These are phyloP conservation scores for Rhabdornis inornatus DNA, from an alignment of 2,113 vertebrate species.

Conservation along the genomic window DNA sequence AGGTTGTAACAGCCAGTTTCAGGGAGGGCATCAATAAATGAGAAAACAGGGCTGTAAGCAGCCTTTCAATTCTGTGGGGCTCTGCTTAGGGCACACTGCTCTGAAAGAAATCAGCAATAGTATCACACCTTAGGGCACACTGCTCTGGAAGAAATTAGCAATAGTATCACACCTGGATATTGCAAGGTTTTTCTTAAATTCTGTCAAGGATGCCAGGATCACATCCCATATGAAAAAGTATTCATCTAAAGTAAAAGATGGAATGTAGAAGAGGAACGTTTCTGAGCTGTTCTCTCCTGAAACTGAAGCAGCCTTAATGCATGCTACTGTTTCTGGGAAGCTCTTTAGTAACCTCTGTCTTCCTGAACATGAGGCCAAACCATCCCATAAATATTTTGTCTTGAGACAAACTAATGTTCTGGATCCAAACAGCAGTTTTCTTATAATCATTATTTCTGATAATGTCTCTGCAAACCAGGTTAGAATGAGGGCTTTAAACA, in stretches of 20 bases:
- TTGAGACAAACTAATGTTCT: not conserved
- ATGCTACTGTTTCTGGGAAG: not conserved
- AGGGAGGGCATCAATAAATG: not conserved
- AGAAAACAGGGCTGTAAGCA: not conserved
- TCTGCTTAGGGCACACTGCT: not conserved
- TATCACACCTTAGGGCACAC: not conserved
- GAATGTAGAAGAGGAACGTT: not conserved
- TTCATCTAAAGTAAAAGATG: not conserved
- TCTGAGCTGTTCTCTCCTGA: not conserved
- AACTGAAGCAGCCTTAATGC: not conserved
- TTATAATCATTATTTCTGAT: not conserved
- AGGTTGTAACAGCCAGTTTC: not conserved
- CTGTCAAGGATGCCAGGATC: not conserved
- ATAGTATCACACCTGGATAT: not conserved
- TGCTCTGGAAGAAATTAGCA: not conserved
- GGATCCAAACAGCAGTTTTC: not conserved
- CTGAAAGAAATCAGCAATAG: not conserved
- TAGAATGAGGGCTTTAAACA: not conserved
- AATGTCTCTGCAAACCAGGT: not conserved
- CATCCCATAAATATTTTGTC: not conserved
- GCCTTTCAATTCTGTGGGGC: not conserved
- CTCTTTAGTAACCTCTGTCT: not conserved
- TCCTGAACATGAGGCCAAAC: not conserved
- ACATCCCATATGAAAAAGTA: not conserved
- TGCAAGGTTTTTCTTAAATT: not conserved